phyloP scores from a whole-genome alignment of 2,797 vertebrate species.

The Perodicticus potto region DNA sequence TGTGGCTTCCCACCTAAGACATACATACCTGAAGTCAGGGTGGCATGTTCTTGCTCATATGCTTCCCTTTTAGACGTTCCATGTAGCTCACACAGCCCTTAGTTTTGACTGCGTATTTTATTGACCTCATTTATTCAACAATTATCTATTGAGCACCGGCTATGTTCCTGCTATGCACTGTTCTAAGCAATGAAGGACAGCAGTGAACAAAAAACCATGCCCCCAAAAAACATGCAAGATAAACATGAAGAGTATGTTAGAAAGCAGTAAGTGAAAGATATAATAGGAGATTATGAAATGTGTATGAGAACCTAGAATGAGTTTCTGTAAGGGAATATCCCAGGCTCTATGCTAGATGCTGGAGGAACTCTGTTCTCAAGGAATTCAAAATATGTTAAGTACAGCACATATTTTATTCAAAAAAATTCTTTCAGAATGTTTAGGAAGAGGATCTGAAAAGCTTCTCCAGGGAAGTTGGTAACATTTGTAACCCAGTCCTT shows the following conservation, averaged over 20 bases:
- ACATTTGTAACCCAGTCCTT: not conserved
- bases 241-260: not conserved
- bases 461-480: not conserved
- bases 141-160: not conserved
- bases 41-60: not conserved
- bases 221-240: not conserved
- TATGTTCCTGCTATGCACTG: not conserved
- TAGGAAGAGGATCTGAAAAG: constrained; percentile 57
- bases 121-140: constrained; percentile 4
- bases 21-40: not conserved
- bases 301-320: constrained; percentile 40
- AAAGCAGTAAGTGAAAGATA: not conserved
- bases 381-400: constrained; percentile 37
- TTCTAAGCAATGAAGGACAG: not conserved
- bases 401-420: not conserved
- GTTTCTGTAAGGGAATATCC: not conserved
- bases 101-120: constrained; percentile 49
- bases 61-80: constrained; percentile 26
- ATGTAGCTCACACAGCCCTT: not conserved
- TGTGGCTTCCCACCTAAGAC: not conserved
- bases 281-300: not conserved
- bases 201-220: not conserved
- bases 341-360: not conserved
- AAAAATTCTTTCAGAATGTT: not conserved
- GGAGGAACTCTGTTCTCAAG: constrained; percentile 29